These are phyloP conservation scores for Gonatopus flavifemur DNA, from an alignment of 1,140 invertebrate genomes.

Conservation along the genomic window DNA sequence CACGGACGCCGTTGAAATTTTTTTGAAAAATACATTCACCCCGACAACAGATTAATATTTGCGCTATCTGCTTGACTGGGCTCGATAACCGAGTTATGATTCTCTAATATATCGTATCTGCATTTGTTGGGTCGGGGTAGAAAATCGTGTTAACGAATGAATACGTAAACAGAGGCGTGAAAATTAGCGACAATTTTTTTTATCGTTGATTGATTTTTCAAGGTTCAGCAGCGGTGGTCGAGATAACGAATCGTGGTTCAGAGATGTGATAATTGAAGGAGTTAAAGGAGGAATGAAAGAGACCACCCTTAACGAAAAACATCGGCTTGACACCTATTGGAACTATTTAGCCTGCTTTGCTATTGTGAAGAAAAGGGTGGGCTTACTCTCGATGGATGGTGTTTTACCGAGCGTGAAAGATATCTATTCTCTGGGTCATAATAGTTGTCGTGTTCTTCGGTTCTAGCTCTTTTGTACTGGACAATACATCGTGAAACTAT, in stretches of 20 bases:
- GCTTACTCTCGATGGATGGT: conserved; percentile 33
- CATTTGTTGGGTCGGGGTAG: too few species aligned
- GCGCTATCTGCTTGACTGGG: conserved; percentile 29
- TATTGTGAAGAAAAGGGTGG: conserved; percentile 39
- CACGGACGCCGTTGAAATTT: conserved; percentile 52
- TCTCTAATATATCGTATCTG: too few species aligned
- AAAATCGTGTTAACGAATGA: too few species aligned
- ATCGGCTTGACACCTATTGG: conserved; percentile 45
- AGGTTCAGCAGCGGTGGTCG: too few species aligned
- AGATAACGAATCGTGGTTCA: too few species aligned
- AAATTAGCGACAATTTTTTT: too few species aligned
- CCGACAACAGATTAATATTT: conserved; percentile 55
- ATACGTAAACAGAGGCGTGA: too few species aligned
- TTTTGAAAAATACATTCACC: conserved; percentile 55
- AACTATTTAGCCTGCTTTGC: conserved; percentile 30
- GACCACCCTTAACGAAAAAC: conserved; percentile 41
- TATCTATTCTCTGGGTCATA: conserved; percentile 48
- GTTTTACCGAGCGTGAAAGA: conserved; percentile 55
- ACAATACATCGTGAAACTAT: conserved; percentile 23
- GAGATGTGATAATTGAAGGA: too few species aligned
- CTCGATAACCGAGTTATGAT: too few species aligned
- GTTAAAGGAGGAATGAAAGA: too few species aligned
- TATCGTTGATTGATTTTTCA: too few species aligned
- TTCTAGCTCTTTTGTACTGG: conserved; percentile 36
- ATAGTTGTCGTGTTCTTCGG: conserved; percentile 44